Evolutionary conservation across 1,140 invertebrate species (phyloP).

Genomic region (Agraylea sexmaculata): DNA sequence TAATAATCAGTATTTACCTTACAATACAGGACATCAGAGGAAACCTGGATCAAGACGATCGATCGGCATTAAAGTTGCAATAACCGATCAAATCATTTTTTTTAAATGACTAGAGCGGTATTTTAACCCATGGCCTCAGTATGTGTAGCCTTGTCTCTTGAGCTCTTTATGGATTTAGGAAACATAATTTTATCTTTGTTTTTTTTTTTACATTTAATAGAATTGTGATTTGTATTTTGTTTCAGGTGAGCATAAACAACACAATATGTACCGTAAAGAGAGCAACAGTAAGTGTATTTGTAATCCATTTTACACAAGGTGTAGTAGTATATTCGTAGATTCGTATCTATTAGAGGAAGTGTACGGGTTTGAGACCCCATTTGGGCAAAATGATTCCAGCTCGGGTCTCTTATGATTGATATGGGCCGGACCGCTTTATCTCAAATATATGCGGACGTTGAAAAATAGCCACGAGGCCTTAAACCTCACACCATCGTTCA

Average conservation of each 20-base stretch:
- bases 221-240: too few species aligned
- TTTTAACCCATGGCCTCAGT: too few species aligned
- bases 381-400: not conserved
- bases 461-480: conserved; percentile 17
- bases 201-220: too few species aligned
- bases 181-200: too few species aligned
- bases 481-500: conserved; percentile 12
- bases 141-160: too few species aligned
- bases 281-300: not conserved
- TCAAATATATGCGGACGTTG: conserved; percentile 20
- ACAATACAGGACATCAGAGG: too few species aligned
- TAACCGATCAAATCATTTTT: too few species aligned
- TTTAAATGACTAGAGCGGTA: too few species aligned
- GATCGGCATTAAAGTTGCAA: too few species aligned
- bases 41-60: too few species aligned
- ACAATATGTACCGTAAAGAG: not conserved
- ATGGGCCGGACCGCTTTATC: conserved; percentile 16
- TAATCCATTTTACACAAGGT: not conserved
- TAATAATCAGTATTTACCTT: too few species aligned
- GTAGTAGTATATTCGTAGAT: conserved; percentile 2
- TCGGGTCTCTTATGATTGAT: conserved; percentile 17
- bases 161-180: too few species aligned
- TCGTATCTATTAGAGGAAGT: conserved; percentile 9
- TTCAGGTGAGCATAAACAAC: conserved; percentile 4
- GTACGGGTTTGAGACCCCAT: not conserved